Conservation (phyloP, 2,113 vertebrate species). For the Protomyctophum bolini region DNA sequence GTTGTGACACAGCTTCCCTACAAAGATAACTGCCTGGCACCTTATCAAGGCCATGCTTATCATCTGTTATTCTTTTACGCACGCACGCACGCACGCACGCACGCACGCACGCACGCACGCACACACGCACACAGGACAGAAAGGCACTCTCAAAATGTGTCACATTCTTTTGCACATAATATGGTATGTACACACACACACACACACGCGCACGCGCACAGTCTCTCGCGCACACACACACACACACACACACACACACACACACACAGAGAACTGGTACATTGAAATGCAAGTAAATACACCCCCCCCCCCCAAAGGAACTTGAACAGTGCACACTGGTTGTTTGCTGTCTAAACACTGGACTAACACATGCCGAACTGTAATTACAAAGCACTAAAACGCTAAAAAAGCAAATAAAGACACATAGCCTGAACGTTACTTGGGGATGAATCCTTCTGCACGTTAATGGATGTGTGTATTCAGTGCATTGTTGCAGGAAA, state of each 20-base stretch:
- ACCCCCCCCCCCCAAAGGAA: neutral
- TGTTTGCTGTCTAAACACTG: neutral
- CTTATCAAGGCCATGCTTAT: constrained; percentile 37
- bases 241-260: neutral
- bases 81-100: neutral
- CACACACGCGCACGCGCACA: neutral
- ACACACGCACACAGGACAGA: neutral
- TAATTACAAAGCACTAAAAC: neutral
- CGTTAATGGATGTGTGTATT: neutral
- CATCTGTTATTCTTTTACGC: constrained; percentile 2
- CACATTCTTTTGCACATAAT: neutral
- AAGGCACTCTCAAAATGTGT: neutral
- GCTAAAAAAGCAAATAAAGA: neutral
- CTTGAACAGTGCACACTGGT: neutral
- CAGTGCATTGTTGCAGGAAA: neutral
- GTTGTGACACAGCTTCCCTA: constrained; percentile 26
- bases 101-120: constrained; percentile 5
- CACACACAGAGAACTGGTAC: constrained; percentile 1
- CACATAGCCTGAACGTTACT: neutral
- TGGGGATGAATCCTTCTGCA: neutral
- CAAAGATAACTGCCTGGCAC: constrained; percentile 43
- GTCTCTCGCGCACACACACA: neutral
- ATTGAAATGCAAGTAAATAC: constrained; percentile 1
- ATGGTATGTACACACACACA: neutral
- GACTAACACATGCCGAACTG: constrained; percentile 4